phyloP scores from a whole-genome alignment of 1,140 invertebrate genomes.

The Caenorhabditis tropicalis region DNA sequence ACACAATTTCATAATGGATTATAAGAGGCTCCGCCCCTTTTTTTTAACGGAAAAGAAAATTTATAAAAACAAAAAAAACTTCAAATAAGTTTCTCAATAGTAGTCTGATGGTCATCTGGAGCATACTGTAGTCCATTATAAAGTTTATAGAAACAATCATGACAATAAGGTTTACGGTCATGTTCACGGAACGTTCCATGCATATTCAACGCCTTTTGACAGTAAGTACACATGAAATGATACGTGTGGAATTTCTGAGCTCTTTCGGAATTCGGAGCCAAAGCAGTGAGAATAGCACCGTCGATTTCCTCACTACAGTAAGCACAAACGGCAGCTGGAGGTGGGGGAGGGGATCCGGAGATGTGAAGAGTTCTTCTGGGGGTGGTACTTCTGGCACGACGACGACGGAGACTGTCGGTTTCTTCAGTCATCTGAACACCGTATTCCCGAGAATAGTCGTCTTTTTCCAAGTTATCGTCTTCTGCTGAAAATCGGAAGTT shows the following conservation, averaged over 20 bases:
- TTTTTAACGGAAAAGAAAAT: too few species aligned
- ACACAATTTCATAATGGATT: too few species aligned
- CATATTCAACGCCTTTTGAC: conserved; percentile 71
- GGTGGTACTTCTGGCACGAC: conserved; percentile 68
- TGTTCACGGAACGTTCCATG: conserved; percentile 71
- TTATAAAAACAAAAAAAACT: neutral
- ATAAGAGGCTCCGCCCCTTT: too few species aligned
- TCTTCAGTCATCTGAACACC: conserved; percentile 69
- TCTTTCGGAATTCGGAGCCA: conserved; percentile 67
- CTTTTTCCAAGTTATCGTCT: conserved; percentile 67
- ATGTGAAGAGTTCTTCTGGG: conserved; percentile 70
- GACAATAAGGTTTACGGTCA: conserved; percentile 67
- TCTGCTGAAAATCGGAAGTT: conserved; percentile 50
- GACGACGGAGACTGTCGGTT: conserved; percentile 60
- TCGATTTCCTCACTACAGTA: conserved; percentile 71
- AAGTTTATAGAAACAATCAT: conserved; percentile 71
- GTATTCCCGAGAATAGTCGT: conserved; percentile 69
- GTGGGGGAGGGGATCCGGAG: conserved; percentile 62
- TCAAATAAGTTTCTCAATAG: conserved; percentile 62
- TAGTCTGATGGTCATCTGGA: conserved; percentile 58
- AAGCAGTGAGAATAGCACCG: conserved; percentile 66
- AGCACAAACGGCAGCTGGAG: conserved; percentile 65
- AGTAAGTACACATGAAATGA: conserved; percentile 71
- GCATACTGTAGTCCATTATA: conserved; percentile 68
- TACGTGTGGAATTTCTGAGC: conserved; percentile 72